These are phyloP conservation scores for Cisticola juncidis DNA, from an alignment of 2,113 vertebrate genomes.

Conservation along the genomic window DNA sequence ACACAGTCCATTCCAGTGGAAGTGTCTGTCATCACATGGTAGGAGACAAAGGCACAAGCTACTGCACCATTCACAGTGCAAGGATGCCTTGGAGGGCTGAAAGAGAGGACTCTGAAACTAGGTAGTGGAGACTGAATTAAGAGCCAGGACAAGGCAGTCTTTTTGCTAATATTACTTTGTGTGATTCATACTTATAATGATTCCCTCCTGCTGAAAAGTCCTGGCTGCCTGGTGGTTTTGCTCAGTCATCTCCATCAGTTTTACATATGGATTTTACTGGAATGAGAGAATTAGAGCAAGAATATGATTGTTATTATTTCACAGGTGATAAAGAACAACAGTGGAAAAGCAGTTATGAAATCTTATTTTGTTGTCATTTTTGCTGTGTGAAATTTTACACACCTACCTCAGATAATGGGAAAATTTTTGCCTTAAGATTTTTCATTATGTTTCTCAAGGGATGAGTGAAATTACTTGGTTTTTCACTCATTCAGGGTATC, in stretches of 20 bases:
- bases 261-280: conserved; percentile 22
- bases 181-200: conserved; percentile 25
- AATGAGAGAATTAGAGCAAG: conserved; percentile 24
- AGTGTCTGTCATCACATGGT: background rate
- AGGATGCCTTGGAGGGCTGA: background rate
- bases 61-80: background rate
- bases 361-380: background rate
- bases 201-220: conserved; percentile 25
- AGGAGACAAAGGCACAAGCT: background rate
- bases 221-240: conserved; percentile 29
- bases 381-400: background rate
- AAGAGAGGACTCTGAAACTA: background rate
- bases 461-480: background rate
- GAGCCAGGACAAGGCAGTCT: background rate
- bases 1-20: background rate
- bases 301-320: conserved; percentile 1
- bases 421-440: conserved; percentile 13
- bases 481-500: background rate
- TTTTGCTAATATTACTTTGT: background rate
- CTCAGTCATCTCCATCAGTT: conserved; percentile 41
- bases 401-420: background rate
- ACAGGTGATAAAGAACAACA: background rate
- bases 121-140: background rate
- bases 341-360: background rate
- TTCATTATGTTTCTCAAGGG: conserved; percentile 7